Conservation (phyloP, 2,888 invertebrate genomes). For the Ectemnius cavifrons region DNA sequence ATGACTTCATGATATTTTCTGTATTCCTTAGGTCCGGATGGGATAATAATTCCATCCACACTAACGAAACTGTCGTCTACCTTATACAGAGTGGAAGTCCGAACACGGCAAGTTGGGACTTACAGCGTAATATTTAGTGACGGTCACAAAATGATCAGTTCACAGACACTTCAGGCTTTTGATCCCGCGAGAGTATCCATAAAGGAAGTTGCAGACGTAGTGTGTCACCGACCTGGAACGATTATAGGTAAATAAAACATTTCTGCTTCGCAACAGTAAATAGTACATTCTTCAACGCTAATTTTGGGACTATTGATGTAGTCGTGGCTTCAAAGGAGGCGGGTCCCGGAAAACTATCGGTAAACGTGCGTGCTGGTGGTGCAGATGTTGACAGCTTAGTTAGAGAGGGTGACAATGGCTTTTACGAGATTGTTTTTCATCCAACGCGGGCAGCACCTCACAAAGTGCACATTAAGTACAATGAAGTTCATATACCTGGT, state of each 20-base stretch:
- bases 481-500: constrained; percentile 87
- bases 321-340: constrained; percentile 87
- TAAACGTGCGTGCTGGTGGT: constrained; percentile 89
- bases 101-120: constrained; percentile 86
- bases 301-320: constrained; percentile 60
- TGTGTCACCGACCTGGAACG: constrained; percentile 89
- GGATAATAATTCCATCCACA: constrained; percentile 77
- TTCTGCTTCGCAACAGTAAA: background rate
- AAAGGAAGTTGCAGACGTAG: constrained; percentile 86
- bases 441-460: constrained; percentile 93
- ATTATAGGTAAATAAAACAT: constrained; percentile 81
- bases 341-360: constrained; percentile 90
- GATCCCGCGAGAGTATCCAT: constrained; percentile 87
- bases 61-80: constrained; percentile 83
- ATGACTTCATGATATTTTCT: background rate
- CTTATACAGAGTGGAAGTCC: constrained; percentile 85
- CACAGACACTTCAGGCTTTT: constrained; percentile 84
- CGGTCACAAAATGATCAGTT: constrained; percentile 81
- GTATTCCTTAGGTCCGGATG: constrained; percentile 78
- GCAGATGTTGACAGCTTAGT: constrained; percentile 90
- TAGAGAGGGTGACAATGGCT: constrained; percentile 84
- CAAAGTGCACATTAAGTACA: constrained; percentile 90
- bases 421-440: constrained; percentile 92
- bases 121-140: constrained; percentile 85
- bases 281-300: background rate